These are phyloP conservation scores for Seira sanloemensis DNA, from an alignment of 2,888 invertebrate species.

Conservation along the genomic window DNA sequence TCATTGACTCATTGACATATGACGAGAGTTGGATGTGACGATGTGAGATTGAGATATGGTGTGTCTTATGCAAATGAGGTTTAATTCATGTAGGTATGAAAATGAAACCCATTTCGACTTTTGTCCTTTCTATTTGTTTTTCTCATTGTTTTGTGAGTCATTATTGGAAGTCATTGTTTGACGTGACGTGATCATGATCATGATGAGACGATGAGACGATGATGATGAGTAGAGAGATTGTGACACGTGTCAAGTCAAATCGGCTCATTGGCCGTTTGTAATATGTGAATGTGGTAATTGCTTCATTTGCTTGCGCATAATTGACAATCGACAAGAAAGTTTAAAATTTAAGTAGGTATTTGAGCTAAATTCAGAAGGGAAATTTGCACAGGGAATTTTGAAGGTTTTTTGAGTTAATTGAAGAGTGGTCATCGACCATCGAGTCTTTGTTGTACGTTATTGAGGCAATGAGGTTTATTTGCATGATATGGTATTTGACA, in stretches of 20 bases:
- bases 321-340: neutral
- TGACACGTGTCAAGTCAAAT: slow-evolving; percentile 1
- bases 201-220: neutral
- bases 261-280: neutral
- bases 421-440: no score
- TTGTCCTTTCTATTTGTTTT: slow-evolving; percentile 1
- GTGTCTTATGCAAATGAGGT: neutral
- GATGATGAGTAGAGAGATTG: neutral
- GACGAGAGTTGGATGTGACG: no score
- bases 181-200: neutral
- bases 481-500: no score
- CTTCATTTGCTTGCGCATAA: neutral
- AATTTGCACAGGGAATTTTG: no score
- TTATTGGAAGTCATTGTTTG: neutral
- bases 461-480: no score
- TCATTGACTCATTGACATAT: no score
- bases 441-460: no score
- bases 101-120: neutral
- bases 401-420: no score
- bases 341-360: no score
- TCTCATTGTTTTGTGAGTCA: neutral
- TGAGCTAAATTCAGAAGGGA: no score
- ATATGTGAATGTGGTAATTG: neutral
- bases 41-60: no score
- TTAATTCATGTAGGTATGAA: neutral